Percentiles rank a stretch among this genome's conserved stretches.
These are phyloP conservation scores for Brachirus orientalis DNA, from an alignment of 2,113 vertebrate species.

Conservation along the genomic window DNA sequence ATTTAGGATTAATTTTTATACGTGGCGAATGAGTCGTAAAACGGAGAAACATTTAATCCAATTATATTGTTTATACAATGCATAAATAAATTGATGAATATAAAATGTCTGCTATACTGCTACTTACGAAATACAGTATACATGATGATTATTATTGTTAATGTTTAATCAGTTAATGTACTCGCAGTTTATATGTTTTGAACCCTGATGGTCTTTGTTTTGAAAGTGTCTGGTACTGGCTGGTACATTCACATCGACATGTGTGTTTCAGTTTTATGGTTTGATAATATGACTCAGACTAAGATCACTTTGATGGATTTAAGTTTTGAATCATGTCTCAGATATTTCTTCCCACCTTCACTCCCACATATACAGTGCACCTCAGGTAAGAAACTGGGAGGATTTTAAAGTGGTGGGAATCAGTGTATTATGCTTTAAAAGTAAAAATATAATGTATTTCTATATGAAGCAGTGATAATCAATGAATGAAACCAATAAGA, in stretches of 20 bases:
- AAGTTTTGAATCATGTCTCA: conserved; percentile 57
- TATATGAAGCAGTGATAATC: too few relatives aligned
- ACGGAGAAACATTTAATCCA: too few relatives aligned
- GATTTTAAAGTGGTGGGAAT: neutral
- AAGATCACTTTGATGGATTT: conserved; percentile 53
- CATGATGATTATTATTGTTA: too few relatives aligned
- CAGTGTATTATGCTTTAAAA: neutral
- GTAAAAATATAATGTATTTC: too few relatives aligned
- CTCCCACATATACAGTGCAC: conserved; percentile 35
- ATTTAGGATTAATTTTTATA: too few relatives aligned
- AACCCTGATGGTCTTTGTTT: conserved; percentile 33
- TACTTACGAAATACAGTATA: too few relatives aligned
- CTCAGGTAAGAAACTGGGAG: neutral
- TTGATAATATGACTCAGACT: conserved; percentile 56
- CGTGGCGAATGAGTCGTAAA: too few relatives aligned
- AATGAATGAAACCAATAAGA: neutral
- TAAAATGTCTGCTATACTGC: too few relatives aligned
- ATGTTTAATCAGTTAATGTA: too few relatives aligned
- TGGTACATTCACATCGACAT: conserved; percentile 11
- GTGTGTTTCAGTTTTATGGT: conserved; percentile 47
- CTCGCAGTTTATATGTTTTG: neutral
- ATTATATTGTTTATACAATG: too few relatives aligned
- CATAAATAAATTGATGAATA: too few relatives aligned
- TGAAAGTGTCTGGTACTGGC: conserved; percentile 18
- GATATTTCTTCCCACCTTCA: conserved; percentile 41